Conservation (phyloP, 2,888 invertebrate genomes). For the Gonocerus acuteangulatus region DNA sequence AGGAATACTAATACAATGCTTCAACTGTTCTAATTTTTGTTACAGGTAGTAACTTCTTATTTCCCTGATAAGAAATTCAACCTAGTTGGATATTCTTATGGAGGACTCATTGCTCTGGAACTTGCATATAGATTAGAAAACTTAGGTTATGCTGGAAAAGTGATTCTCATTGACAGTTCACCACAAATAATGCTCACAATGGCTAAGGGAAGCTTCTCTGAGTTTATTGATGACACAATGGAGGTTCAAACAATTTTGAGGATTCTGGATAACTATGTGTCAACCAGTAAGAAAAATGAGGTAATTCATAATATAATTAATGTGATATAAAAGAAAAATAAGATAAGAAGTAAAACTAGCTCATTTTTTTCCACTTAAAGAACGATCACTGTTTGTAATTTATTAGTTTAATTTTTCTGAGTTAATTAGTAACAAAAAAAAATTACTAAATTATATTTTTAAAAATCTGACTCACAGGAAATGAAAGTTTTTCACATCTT, state of each 20-base stretch:
- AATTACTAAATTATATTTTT: too few relatives aligned
- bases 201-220: conserved; percentile 30
- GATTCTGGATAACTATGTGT: conserved; percentile 41
- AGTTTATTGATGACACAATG: conserved; percentile 40
- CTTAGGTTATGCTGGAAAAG: conserved; percentile 54
- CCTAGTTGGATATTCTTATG: conserved; percentile 84
- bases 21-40: too few relatives aligned
- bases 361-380: too few relatives aligned
- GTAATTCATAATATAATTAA: conserved; percentile 26
- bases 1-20: too few relatives aligned
- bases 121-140: conserved; percentile 63
- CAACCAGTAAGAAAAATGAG: conserved; percentile 33
- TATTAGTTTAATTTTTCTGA: too few relatives aligned
- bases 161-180: conserved; percentile 74
- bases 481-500: too few relatives aligned
- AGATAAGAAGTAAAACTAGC: background rate
- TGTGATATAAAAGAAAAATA: background rate
- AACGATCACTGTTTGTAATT: too few relatives aligned
- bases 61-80: conserved; percentile 58
- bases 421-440: too few relatives aligned
- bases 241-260: conserved; percentile 54
- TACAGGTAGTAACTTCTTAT: conserved; percentile 53
- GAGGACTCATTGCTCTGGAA: conserved; percentile 68
- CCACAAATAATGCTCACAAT: conserved; percentile 56
- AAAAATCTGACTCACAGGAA: too few relatives aligned